Evolutionary conservation across 92 coral and sea anemone genomes (phyloP), one percentile per base, ranked within the genome.

Genomic region (Phenganax stokvisi): DNA sequence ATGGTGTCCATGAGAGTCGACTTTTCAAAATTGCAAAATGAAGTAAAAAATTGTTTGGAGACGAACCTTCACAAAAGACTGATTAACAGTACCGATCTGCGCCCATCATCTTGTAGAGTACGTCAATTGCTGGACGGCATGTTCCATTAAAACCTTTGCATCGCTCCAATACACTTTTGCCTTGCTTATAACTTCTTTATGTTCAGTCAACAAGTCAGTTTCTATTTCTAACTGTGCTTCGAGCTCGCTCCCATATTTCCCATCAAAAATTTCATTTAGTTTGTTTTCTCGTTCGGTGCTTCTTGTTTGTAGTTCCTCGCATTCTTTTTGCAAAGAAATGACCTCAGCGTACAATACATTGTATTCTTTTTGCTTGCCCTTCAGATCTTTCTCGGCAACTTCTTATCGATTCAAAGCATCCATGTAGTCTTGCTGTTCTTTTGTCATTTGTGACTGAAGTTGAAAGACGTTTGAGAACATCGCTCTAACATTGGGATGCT

Each of bases 71-170:
- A 87, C 84, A 82, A 83, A 77, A 37, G 87, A 70, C 12, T 85
- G 89, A 72, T 77, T 85, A 56, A 88, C 86, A 51, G 93, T 78
- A 37, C 85, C 80, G 61, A 93, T 93, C 89, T 93, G 98, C 10
- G 90, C 91, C 98, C 98, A 93, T 20, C 98, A 90, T 29, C 92
- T 83, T n/a, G 96, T 84, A 12, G 97, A 89, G 91, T 91, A 92
- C 44, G 87, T 83, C 37, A 93, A 78, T 84, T 93, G 98, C n/a
- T 75, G 81, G 16, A 71, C 56, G 3, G 94, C 98, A 17, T 89
- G 69, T 20, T 80, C 76, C 64, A 88, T 86, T 56, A 88, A 88
- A 20, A 86, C 87, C 78, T 77, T 89, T 0, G 97, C 97, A 87
- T 83, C 90, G 10, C 17, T 80, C 98, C 98, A 93, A 15, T 89